Base-by-base conservation (phyloP, 2,888 invertebrate species). In the Catotricha subobsoleta region DNA sequence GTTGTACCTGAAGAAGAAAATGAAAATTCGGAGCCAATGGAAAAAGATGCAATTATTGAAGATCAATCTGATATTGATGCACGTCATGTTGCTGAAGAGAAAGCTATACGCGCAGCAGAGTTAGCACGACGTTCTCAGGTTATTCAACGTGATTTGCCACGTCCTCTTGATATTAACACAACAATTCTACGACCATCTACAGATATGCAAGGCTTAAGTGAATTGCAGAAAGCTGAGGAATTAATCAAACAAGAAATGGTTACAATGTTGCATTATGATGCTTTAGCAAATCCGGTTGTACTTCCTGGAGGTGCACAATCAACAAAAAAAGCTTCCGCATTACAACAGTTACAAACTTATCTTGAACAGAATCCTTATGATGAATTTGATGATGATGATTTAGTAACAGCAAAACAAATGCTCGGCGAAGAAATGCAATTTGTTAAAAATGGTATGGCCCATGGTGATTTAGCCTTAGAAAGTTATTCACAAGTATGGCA, bases 401-500 rank as follows among this genome's bases (percentile, higher is more conserved):
- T 87, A 46, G 67, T 69, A 9, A 56, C 63, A 1, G 82, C 88
- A 0, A 72, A 71, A 49, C 56, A 64, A 15, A 57, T 83, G 52
- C 57, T 94, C 42, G 67, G 69, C 44, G 72, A 73, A 27, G 95
- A 97, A 67, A 90, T 92, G 84, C 78, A 79, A 19, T 69, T 79
- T 1, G 94, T 97, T 1, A 83, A 83, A 55, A 74, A 76, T 43
- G 92, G 91, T 33, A 97, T 97, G 95, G 80, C 78, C 0, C 95
- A 97, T 56, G 94, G 94, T 0, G 94, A 95, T 28, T 67, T 97
- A 35, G 80, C 90, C 2, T 64, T 86, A 36, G 94, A 95, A 49
- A 81, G 87, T 0, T 94, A 91, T 57, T 79, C 80, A 9, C 90
- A 92, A 65, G 92, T 94, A 31, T 97, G 95, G 95, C 88, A 92